Conservation (phyloP, 2,113 vertebrate species). For the Desmodus rotundus region DNA sequence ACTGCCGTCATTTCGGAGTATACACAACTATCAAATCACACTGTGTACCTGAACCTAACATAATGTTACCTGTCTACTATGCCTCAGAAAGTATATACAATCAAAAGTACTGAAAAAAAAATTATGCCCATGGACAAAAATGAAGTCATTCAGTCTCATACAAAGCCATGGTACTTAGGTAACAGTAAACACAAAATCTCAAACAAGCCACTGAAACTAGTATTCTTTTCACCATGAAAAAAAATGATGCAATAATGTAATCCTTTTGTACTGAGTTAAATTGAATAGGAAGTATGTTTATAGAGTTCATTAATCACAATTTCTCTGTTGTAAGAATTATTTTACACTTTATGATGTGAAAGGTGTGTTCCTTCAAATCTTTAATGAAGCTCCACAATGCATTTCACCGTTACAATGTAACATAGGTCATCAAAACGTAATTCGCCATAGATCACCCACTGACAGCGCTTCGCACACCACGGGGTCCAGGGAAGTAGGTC, state of each 20-base stretch:
- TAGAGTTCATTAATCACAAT: slow-evolving; percentile 8
- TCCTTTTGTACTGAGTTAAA: neutral
- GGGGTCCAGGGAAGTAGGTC: neutral
- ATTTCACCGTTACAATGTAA: neutral
- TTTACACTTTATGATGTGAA: neutral
- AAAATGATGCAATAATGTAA: neutral
- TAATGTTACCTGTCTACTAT: neutral
- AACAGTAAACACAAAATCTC: neutral
- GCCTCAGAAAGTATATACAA: neutral
- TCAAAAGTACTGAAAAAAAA: neutral
- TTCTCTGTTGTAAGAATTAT: neutral
- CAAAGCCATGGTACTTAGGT: neutral
- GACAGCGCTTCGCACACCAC: neutral
- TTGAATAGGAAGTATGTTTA: neutral
- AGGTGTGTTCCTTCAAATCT: neutral
- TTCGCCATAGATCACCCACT: slow-evolving; percentile 23
- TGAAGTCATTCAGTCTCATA: neutral
- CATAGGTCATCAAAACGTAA: neutral
- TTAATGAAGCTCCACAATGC: slow-evolving; percentile 37
- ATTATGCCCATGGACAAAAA: neutral
- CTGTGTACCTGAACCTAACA: neutral
- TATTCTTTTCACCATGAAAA: neutral
- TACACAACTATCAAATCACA: neutral
- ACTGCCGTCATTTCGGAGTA: neutral
- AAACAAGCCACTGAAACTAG: neutral